Evolutionary conservation across 2,113 vertebrate genomes (phyloP), one percentile per base, ranked within the genome.

Genomic region (Gavialis gangeticus): DNA sequence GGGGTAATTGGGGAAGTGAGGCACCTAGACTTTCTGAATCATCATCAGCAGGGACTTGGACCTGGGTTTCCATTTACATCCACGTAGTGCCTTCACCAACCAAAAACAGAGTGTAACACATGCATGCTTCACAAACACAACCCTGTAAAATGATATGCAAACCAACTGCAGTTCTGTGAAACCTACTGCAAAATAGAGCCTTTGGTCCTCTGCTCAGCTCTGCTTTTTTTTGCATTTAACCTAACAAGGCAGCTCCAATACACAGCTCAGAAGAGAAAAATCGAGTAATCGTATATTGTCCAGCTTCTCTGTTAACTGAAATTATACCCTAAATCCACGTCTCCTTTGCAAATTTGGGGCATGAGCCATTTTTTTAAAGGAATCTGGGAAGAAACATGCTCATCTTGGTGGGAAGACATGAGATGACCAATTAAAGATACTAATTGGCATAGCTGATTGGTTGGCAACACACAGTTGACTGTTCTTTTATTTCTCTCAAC

Each of bases 231-330:
- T 64, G 5, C 12, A 8, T 37, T 24, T 21, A 24, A 13, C 21
- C 22, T 73, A 14, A 71, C 30, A 80, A 83, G 15, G 18, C 28
- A 75, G 10, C 3, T 71, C 46, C 89, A 75, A 62, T 30, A 3
- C 54, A 56, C 4, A 28, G 0, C 67, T 63, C 78, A 17, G 22
- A 83, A 46, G 46, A 37, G 14, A 63, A 1, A 3, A 0, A 58
- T 9, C 15, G 19, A 22, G 4, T 85, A 67, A 56, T 75, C 86
- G 37, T 9, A 59, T 3, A 13, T 8, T 79, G 12, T 4, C 7
- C 75, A 30, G 7, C 56, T 79, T 93, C 58, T 83, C 57, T 88
- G 10, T 12, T 27, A 11, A 54, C 75, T 46, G 46, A 46, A 9
- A 46, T 46, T 7, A 46, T 46, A 9, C 46, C 46, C 46, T 46